These are phyloP conservation scores for Dysdera silvatica DNA, from an alignment of 1,140 invertebrate species.

Conservation along the genomic window DNA sequence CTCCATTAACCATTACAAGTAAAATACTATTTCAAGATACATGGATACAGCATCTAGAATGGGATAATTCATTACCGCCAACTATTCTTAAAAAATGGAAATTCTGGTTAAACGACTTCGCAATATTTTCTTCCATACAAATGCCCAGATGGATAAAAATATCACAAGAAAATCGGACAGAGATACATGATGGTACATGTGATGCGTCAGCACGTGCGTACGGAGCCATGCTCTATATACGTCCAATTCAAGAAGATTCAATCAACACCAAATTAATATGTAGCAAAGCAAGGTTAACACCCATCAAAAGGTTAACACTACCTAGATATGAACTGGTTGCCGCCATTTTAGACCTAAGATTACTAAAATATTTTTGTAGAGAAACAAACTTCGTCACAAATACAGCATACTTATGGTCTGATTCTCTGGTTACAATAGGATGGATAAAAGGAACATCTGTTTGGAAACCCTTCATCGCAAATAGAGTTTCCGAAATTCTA, in stretches of 20 bases:
- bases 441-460: no score
- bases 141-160: neutral
- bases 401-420: no score
- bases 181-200: neutral
- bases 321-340: neutral
- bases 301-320: neutral
- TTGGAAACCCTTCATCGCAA: no score
- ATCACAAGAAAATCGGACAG: neutral
- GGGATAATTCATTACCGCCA: neutral
- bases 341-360: neutral
- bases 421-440: no score
- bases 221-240: neutral
- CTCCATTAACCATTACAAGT: neutral
- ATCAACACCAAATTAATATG: neutral
- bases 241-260: neutral
- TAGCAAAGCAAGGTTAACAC: neutral
- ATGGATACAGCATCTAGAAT: neutral
- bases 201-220: neutral
- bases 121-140: neutral
- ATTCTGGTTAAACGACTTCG: no score
- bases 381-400: no score
- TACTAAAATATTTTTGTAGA: constrained; percentile 2
- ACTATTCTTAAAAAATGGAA: neutral
- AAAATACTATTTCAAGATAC: constrained; percentile 8
- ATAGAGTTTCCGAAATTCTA: no score